These are phyloP conservation scores for Noctua janthe DNA, from an alignment of 2,888 invertebrate genomes.

Conservation along the genomic window DNA sequence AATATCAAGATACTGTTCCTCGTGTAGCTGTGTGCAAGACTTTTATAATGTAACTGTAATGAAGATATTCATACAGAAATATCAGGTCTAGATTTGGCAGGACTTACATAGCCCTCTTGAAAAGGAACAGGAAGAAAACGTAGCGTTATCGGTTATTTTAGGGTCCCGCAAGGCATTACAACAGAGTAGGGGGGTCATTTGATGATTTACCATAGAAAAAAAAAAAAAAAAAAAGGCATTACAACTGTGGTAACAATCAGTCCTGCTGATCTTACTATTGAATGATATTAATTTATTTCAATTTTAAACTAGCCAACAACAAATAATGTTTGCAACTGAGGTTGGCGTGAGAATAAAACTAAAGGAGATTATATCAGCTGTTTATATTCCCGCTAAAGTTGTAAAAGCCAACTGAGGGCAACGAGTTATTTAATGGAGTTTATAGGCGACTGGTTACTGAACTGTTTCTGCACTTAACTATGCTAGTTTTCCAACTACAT, in stretches of 20 bases:
- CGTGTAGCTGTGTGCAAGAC: neutral
- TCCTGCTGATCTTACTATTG: no score
- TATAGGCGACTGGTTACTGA: constrained; percentile 49
- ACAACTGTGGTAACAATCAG: neutral
- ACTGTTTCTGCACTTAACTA: constrained; percentile 45
- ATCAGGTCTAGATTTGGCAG: neutral
- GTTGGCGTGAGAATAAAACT: constrained; percentile 54
- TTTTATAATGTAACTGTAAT: neutral
- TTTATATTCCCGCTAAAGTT: constrained; percentile 59
- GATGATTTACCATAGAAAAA: no score
- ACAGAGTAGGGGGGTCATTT: no score
- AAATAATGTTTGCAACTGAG: constrained; percentile 10
- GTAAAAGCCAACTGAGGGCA: constrained; percentile 64
- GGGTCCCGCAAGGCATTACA: neutral
- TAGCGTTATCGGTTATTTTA: neutral
- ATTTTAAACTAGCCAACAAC: neutral
- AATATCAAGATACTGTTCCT: neutral
- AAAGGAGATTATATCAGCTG: constrained; percentile 60
- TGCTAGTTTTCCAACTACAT: constrained; percentile 8
- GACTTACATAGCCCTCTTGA: neutral
- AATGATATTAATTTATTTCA: neutral
- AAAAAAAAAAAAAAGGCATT: neutral
- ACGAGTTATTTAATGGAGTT: constrained; percentile 59
- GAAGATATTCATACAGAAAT: neutral
- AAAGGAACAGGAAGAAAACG: neutral